Percentiles rank a stretch among this genome's conserved stretches.
phyloP scores from a whole-genome alignment of 2,888 invertebrate species.

The Osmoderma eremita region DNA sequence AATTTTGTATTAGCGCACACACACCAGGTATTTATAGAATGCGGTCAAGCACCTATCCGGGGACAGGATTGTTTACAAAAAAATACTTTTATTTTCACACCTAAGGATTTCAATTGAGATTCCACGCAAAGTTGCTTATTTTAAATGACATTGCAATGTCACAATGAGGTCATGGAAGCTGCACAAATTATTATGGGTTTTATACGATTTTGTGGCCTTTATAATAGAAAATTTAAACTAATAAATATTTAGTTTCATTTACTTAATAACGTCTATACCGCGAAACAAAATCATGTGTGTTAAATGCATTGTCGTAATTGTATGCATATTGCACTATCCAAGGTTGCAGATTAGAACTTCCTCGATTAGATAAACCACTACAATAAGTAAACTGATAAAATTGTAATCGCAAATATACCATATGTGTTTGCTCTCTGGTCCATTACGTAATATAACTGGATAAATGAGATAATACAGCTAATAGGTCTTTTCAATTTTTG shows the following conservation, averaged over 20 bases:
- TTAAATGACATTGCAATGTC: conserved; percentile 28
- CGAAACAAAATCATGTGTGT: too few relatives aligned
- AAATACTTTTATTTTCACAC: conserved; percentile 36
- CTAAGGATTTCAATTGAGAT: conserved; percentile 40
- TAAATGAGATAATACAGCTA: background rate
- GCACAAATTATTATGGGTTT: too few relatives aligned
- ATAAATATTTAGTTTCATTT: too few relatives aligned
- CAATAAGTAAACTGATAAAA: conserved; percentile 30
- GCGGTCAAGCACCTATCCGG: conserved; percentile 42
- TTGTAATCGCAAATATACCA: conserved; percentile 3
- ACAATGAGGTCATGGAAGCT: too few relatives aligned
- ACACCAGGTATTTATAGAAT: conserved; percentile 39
- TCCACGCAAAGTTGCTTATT: conserved; percentile 29
- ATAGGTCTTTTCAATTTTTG: too few relatives aligned
- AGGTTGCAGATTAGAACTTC: conserved; percentile 19
- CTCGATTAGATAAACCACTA: conserved; percentile 27
- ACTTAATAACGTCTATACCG: too few relatives aligned
- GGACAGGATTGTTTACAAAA: conserved; percentile 41
- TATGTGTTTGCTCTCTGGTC: background rate
- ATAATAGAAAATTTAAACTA: too few relatives aligned
- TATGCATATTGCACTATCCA: conserved; percentile 15
- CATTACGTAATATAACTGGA: background rate
- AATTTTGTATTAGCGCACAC: conserved; percentile 33
- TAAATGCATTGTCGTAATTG: background rate
- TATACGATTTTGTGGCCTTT: too few relatives aligned